Evolutionary conservation across 2,797 vertebrate species (phyloP).

Genomic region (Picus viridis): DNA sequence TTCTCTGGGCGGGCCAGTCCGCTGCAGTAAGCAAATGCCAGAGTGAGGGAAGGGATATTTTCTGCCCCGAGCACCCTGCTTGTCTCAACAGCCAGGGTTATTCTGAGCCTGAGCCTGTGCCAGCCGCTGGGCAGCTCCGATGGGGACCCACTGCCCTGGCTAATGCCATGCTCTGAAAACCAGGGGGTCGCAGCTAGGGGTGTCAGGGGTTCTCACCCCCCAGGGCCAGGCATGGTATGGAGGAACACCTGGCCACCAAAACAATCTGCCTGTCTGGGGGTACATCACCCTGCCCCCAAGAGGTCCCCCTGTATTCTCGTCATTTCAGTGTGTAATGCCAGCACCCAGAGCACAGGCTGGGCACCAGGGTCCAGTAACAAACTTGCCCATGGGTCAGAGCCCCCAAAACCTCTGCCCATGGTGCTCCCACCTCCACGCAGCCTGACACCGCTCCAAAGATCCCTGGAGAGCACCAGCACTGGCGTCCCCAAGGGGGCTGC

Average conservation of each 20-base stretch:
- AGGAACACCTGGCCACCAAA: accelerated
- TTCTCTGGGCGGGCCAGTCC: not conserved
- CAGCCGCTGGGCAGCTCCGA: not conserved
- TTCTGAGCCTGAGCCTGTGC: conserved; percentile 49
- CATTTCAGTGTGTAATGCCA: accelerated
- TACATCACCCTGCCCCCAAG: accelerated
- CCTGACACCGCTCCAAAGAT: not conserved
- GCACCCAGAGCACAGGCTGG: not conserved
- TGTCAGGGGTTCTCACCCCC: accelerated
- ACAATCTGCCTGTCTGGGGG: accelerated
- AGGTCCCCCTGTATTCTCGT: not conserved
- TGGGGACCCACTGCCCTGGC: not conserved
- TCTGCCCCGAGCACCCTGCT: not conserved
- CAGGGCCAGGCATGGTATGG: accelerated
- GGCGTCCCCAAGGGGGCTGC: not conserved
- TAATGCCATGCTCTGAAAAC: accelerated
- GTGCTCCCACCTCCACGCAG: not conserved
- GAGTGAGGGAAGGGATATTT: conserved; percentile 46
- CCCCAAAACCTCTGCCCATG: not conserved
- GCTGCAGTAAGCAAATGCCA: not conserved
- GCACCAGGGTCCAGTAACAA: accelerated
- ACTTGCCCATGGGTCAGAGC: not conserved
- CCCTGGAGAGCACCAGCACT: accelerated
- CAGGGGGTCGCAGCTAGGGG: accelerated
- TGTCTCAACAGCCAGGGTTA: conserved; percentile 11